Evolutionary conservation across 2,888 invertebrate genomes (phyloP), one percentile per base, ranked within the genome.

Genomic region (Pyrgus malvae): DNA sequence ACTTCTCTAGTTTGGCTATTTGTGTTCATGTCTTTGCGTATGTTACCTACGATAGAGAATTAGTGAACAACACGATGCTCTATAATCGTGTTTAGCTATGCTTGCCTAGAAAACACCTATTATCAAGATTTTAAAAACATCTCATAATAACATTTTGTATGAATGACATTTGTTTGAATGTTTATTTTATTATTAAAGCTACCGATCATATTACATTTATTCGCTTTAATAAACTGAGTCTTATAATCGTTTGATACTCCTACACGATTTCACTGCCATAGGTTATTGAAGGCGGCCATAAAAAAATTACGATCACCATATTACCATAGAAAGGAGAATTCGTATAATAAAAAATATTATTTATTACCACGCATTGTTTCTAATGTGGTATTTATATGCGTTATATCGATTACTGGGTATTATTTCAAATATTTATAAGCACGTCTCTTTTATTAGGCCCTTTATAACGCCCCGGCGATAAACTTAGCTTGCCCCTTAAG

Each of bases 261-360:
- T 27, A 40, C 41, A 42, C 21, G 41, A 41, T 41, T 41, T 42
- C 33, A 50, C 12, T 38, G 29, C 41, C 33, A 33, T 41, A 23
- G 41, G 33, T 50, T 42, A 49, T 33, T 31, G 70, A 67, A 67
- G 68, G 60, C 56, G 65, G 56, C 71, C 77, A 68, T 81, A 82
- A 82, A 81, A 72, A 67, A 65, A 69, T 78, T 76, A 80, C 69
- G 72, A 66, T 62, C 66, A 37, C 59, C 68, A 63, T 74, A 80
- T 81, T 79, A 78, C 73, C 78, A 80, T 78, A 76, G 75, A 79
- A 74, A 76, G 66, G 70, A 74, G 74, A 68, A 68, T 70, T 68
- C 64, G 68, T 78, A 78, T 68, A 70, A 78, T 76, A 57, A 57
- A 50, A 59, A 57, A 42, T 60, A 53, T 51, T 54, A 56, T 60